Base-by-base conservation (phyloP, 2,888 invertebrate genomes). In the Pristionchus fissidentatus region DNA sequence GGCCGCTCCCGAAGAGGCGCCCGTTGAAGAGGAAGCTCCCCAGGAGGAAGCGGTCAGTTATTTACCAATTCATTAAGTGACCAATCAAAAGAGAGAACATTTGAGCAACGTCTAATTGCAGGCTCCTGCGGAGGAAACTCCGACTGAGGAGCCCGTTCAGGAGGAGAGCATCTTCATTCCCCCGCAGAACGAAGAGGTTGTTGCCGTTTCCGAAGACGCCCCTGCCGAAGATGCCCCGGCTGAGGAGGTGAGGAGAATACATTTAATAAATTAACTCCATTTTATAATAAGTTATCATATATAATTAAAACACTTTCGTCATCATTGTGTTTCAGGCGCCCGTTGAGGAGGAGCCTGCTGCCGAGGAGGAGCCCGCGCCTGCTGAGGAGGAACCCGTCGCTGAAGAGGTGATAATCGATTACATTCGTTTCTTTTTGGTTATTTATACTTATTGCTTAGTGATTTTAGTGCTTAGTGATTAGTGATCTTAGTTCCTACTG, bases 291-390 rank as follows among this genome's bases (percentile, higher is more conserved):
- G n/a, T n/a, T n/a, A n/a, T n/a, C n/a, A n/a, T n/a, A n/a, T n/a
- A n/a, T n/a, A n/a, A n/a, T n/a, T n/a, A n/a, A n/a, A n/a, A n/a
- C n/a, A n/a, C 1, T 22, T n/a, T 52, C 49, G 85, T 85, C 41
- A 86, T 52, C 84, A 84, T 38, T 55, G 81, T n/a, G 83, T 52
- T 81, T 43, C 29, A 79, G 62, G 79, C 80, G 55, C 82, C 85
- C 10, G 84, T 84, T 19, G 85, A 73, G 49, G 86, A 87, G 29
- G 87, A 85, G 32, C 55, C 85, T n/a, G 75, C 66, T n/a, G 82
- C 83, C 10, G 84, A 84, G 49, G 86, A 78, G 57, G 66, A 35
- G 7, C 70, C 82, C 0, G 79, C 75, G 49, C 82, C 85, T 22
- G 84, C 85, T 15, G 85, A 60, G 46, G 87, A 87, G 60, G 86